phyloP scores from a whole-genome alignment of 1,140 invertebrate species.

The Gonioctena quinquepunctata region DNA sequence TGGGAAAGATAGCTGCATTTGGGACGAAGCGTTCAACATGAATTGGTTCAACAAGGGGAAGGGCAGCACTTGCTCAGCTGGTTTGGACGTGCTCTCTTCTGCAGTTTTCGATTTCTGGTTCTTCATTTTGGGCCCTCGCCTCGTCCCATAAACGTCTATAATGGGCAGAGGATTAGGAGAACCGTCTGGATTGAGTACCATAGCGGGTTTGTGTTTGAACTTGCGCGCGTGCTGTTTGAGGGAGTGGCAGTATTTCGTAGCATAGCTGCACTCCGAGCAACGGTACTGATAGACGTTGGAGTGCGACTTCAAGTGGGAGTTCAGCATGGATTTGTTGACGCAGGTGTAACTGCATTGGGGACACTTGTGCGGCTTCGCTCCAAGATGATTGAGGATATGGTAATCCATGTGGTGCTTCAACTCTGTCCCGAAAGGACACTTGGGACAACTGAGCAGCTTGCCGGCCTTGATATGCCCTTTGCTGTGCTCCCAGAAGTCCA shows the following conservation, averaged over 20 bases:
- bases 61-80: conserved; percentile 36
- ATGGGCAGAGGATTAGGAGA: conserved; percentile 83
- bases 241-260: conserved; percentile 97
- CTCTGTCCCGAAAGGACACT: conserved; percentile 97
- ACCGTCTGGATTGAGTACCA: conserved; percentile 86
- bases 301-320: conserved; percentile 98
- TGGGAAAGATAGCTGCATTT: conserved; percentile 38
- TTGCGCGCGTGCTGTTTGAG: conserved; percentile 95
- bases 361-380: conserved; percentile 97
- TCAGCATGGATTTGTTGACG: conserved; percentile 99
- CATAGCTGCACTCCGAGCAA: conserved; percentile 94
- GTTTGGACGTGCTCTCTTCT: conserved; percentile 17
- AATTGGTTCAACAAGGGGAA: conserved; percentile 35
- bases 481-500: conserved; percentile 93
- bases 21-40: background rate
- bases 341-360: conserved; percentile 89
- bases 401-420: conserved; percentile 99
- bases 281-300: conserved; percentile 96
- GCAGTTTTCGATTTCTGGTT: conserved; percentile 54
- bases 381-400: conserved; percentile 93
- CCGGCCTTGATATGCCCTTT: conserved; percentile 89
- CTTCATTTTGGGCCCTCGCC: conserved; percentile 77
- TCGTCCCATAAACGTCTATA: conserved; percentile 88
- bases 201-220: conserved; percentile 83
- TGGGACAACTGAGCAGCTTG: conserved; percentile 86